Evolutionary conservation across 2,113 vertebrate genomes (phyloP).

Genomic region (Pontoporia blainvillei): DNA sequence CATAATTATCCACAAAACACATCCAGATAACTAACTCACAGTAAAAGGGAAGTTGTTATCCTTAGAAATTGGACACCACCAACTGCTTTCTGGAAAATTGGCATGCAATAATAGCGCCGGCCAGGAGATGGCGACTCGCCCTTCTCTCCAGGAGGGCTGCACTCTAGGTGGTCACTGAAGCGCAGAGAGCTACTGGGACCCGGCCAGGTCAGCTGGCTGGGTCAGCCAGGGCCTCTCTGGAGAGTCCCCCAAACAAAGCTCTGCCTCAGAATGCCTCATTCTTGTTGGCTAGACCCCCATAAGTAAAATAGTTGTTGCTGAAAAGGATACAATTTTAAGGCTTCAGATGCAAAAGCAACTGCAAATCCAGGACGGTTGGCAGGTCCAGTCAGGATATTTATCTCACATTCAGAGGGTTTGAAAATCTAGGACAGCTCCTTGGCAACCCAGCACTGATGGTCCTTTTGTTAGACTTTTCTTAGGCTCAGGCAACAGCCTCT

Average conservation of each 20-base stretch:
- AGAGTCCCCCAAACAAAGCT: background rate
- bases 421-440: slow-evolving; percentile 50
- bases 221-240: background rate
- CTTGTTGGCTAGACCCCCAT: background rate
- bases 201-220: background rate
- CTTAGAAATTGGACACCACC: background rate
- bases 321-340: slow-evolving; percentile 34
- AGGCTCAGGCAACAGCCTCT: background rate
- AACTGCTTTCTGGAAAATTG: background rate
- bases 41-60: background rate
- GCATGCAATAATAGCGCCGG: background rate
- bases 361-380: background rate
- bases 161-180: background rate
- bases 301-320: background rate
- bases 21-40: background rate
- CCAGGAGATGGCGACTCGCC: slow-evolving; percentile 46
- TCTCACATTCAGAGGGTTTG: slow-evolving; percentile 22
- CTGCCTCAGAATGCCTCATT: background rate
- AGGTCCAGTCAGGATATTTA: slow-evolving; percentile 34
- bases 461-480: slow-evolving; percentile 4
- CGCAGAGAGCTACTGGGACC: background rate
- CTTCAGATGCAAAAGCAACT: slow-evolving; percentile 17
- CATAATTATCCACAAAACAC: background rate
- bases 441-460: background rate
- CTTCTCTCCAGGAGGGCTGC: background rate